Evolutionary conservation across 2,113 vertebrate species (phyloP).

Genomic region (Odontophorus gujanensis): DNA sequence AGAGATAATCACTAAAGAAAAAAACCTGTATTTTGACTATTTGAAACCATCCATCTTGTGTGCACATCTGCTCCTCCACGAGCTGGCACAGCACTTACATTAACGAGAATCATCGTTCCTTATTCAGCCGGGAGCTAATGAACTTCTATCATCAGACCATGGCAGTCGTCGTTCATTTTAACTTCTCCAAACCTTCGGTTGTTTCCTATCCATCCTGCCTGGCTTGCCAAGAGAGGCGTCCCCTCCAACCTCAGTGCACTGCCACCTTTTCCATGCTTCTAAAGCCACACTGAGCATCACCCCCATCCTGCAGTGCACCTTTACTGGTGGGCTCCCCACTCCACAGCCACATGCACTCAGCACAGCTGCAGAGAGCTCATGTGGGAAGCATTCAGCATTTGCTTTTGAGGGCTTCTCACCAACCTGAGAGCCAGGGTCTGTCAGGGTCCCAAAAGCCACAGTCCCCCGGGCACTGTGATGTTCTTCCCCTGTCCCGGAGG

Average conservation of each 20-base stretch:
- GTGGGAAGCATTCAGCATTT: background rate
- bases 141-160: background rate
- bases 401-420: background rate
- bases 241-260: accelerated
- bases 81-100: background rate
- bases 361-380: background rate
- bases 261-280: background rate
- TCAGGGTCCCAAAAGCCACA: background rate
- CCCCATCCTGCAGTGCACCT: background rate
- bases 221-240: background rate
- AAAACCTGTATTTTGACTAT: constrained; percentile 38
- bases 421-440: too few species aligned
- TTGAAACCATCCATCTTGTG: constrained; percentile 53
- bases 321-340: too few species aligned
- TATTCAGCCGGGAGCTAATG: constrained; percentile 17
- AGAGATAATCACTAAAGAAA: constrained; percentile 29
- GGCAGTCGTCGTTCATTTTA: background rate
- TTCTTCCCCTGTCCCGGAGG: background rate
- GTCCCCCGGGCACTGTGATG: accelerated
- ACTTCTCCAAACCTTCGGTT: background rate
- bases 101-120: background rate
- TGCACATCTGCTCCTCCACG: constrained; percentile 59
- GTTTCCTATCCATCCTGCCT: background rate
- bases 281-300: accelerated
- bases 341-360: background rate